Conservation (phyloP, 2,888 invertebrate species). For the Drosophila peninsularis region DNA sequence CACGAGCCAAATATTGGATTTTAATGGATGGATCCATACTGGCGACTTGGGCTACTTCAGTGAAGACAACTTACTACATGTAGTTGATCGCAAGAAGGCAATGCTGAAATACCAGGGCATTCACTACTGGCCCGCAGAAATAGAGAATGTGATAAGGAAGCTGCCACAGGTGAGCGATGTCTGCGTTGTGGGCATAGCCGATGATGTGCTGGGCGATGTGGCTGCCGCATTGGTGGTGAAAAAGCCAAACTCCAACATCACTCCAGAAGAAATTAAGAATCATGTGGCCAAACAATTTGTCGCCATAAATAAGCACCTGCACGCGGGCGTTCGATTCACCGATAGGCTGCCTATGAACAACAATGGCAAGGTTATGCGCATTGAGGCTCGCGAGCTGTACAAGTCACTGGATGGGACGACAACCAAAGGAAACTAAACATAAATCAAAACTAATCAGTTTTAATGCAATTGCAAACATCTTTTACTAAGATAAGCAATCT, state of each 20-base stretch:
- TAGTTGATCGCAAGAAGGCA: conserved; percentile 81
- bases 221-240: conserved; percentile 55
- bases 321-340: conserved; percentile 72
- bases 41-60: conserved; percentile 83
- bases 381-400: conserved; percentile 60
- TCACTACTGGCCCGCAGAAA: conserved; percentile 69
- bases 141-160: conserved; percentile 69
- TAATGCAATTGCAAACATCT: not conserved
- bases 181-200: conserved; percentile 64
- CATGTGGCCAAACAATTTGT: conserved; percentile 54
- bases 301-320: conserved; percentile 52
- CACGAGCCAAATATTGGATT: conserved; percentile 61
- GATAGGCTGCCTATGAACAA: conserved; percentile 69
- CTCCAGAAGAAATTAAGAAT: conserved; percentile 44
- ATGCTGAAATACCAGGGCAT: conserved; percentile 69
- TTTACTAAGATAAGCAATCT: too few species aligned
- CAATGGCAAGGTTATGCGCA: conserved; percentile 68
- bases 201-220: conserved; percentile 47
- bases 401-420: conserved; percentile 10
- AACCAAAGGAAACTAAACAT: conserved; percentile 1
- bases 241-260: conserved; percentile 25
- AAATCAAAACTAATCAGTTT: conserved; percentile 1
- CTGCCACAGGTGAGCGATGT: conserved; percentile 69
- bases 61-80: conserved; percentile 65
- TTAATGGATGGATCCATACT: conserved; percentile 75